Evolutionary conservation across 2,113 vertebrate species (phyloP), one percentile per base, ranked within the genome.

Genomic region (Emydura subglobosa): DNA sequence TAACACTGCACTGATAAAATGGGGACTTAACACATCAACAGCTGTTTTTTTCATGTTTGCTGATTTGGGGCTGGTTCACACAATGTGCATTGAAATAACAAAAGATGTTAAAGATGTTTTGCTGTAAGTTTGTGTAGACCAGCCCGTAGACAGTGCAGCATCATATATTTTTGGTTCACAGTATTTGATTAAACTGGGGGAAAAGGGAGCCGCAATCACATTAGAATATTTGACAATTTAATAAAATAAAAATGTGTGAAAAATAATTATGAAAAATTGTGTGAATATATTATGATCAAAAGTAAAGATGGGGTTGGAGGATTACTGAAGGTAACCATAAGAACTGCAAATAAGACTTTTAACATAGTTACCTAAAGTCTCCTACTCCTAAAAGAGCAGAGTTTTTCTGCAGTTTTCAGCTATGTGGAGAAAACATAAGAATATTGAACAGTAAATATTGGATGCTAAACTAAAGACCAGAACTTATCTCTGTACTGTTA

Each of bases 321-420:
- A 42, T 68, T 42, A 61, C 91, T 87, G 39, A 82, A 78, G 24
- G 74, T 47, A 87, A 51, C 34, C 0, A 54, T 57, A n/a, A 53
- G 89, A 93, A 47, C 3, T 54, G 34, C 54, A 27, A 82, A 27
- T 74, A 57, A 42, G n/a, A 79, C 93, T 94, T 89, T 25, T 84
- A 34, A 82, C 65, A 22, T 19, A 54, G 93, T 92, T 86, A 16
- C 3, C 7, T 72, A 17, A 54, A 76, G 47, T 93, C 87, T 29
- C 17, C 27, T 1, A 65, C 59, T 83, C 7, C 13, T 25, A 12
- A 81, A 94, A 88, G 76, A 34, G 7, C 22, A 81, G 34, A 61
- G 24, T 44, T 10, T 83, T 87, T 47, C 24, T 78, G 42, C 74
- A 78, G 74, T 44, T 27, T 44, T 44, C 42, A 76, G 39, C 39